These are phyloP conservation scores for Leptoclinus maculatus DNA, from an alignment of 2,797 vertebrate genomes.

Conservation along the genomic window DNA sequence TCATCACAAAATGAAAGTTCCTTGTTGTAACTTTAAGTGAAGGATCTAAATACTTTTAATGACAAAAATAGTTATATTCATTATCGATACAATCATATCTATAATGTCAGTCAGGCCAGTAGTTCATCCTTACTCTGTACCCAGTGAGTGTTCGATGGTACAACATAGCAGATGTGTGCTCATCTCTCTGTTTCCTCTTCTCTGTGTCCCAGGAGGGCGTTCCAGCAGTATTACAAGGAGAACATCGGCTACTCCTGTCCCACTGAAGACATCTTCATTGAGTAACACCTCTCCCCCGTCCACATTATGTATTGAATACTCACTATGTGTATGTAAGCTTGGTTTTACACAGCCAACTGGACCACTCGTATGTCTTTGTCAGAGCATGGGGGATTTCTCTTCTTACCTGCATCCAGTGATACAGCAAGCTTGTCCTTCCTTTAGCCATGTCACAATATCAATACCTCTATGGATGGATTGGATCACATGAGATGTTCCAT, in stretches of 20 bases:
- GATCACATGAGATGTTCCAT: constrained; percentile 29
- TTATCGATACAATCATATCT: background rate
- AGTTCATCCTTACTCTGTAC: background rate
- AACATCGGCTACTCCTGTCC: constrained; percentile 96
- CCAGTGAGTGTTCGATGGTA: background rate
- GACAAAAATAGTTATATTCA: background rate
- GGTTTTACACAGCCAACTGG: constrained; percentile 58
- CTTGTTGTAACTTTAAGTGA: background rate
- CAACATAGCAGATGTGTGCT: background rate
- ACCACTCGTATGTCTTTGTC: constrained; percentile 69
- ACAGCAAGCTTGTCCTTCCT: constrained; percentile 23
- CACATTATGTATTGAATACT: constrained; percentile 55
- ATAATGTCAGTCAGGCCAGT: background rate
- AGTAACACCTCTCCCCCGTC: constrained; percentile 81
- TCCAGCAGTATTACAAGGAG: constrained; percentile 98
- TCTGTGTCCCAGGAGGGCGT: constrained; percentile 88
- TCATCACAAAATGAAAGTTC: too few species aligned
- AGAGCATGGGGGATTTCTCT: constrained; percentile 78
- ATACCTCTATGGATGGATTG: constrained; percentile 43
- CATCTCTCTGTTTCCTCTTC: background rate
- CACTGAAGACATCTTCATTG: constrained; percentile 99
- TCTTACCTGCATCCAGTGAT: constrained; percentile 66
- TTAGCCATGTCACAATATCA: constrained; percentile 33
- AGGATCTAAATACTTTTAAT: background rate
- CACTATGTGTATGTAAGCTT: constrained; percentile 64